Conservation (phyloP, 2,888 invertebrate species). For the Melikaiella ostensackeni region DNA sequence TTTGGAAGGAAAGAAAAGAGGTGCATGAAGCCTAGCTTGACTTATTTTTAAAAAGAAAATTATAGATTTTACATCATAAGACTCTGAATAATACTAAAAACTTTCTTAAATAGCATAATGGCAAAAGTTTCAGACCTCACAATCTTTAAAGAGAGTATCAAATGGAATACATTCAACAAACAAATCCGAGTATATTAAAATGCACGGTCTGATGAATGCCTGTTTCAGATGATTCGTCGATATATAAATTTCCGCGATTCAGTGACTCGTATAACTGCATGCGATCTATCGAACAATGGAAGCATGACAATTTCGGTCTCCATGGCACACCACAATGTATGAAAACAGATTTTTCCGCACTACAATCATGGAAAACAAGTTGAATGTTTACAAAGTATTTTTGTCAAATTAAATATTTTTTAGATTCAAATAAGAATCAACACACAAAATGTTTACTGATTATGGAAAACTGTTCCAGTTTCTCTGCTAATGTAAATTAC, state of each 20-base stretch:
- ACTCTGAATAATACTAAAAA: too few relatives aligned
- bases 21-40: too few relatives aligned
- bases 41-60: too few relatives aligned
- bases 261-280: not conserved
- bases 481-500: not conserved
- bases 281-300: not conserved
- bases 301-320: not conserved
- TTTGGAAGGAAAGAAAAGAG: too few relatives aligned
- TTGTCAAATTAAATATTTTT: not conserved
- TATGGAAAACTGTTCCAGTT: not conserved
- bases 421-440: not conserved
- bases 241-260: constrained; percentile 6
- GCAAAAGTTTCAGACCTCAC: too few relatives aligned
- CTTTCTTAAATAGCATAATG: too few relatives aligned
- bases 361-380: not conserved
- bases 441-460: not conserved
- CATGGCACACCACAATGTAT: not conserved
- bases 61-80: too few relatives aligned
- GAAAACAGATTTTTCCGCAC: not conserved
- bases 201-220: not conserved
- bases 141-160: too few relatives aligned
- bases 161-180: not conserved
- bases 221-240: constrained; percentile 3
- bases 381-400: not conserved
- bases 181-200: not conserved